Conservation (phyloP, 2,113 vertebrate species). For the Oophaga pumilio region DNA sequence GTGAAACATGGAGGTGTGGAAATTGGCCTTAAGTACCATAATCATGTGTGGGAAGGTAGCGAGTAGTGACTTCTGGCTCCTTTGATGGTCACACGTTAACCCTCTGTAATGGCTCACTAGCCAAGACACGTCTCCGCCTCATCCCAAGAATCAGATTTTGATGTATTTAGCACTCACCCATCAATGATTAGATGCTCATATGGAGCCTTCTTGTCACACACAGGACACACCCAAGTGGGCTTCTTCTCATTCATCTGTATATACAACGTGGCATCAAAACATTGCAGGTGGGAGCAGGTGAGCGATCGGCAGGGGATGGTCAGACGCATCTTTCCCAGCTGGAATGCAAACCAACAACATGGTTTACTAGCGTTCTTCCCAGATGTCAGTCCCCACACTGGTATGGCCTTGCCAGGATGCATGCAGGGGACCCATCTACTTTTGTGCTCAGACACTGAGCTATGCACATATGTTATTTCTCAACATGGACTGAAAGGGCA, state of each 20-base stretch:
- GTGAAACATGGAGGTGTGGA: too few species aligned
- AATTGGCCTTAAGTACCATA: too few species aligned
- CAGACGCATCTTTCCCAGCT: conserved; percentile 98
- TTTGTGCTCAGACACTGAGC: too few species aligned
- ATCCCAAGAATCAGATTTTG: neutral
- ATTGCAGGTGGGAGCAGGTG: conserved; percentile 98
- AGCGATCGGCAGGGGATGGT: conserved; percentile 93
- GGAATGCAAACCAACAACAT: conserved; percentile 51
- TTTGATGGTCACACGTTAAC: too few species aligned
- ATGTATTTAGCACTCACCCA: conserved; percentile 74
- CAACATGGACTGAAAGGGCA: too few species aligned
- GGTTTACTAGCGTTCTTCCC: neutral
- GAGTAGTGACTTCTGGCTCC: too few species aligned
- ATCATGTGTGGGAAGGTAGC: too few species aligned
- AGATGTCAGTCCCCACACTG: neutral
- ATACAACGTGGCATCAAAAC: conserved; percentile 96
- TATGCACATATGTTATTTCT: too few species aligned
- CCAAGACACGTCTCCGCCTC: too few species aligned
- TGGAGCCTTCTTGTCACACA: conserved; percentile 97
- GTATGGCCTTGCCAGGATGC: too few species aligned
- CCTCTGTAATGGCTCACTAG: too few species aligned
- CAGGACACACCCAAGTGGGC: conserved; percentile 97
- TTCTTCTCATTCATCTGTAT: conserved; percentile 99
- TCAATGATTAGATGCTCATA: conserved; percentile 98
- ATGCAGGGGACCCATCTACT: too few species aligned